Percentiles rank a stretch among this genome's conserved stretches.
Conservation (phyloP, 1,140 invertebrate genomes). For the Calephelis virginiensis region DNA sequence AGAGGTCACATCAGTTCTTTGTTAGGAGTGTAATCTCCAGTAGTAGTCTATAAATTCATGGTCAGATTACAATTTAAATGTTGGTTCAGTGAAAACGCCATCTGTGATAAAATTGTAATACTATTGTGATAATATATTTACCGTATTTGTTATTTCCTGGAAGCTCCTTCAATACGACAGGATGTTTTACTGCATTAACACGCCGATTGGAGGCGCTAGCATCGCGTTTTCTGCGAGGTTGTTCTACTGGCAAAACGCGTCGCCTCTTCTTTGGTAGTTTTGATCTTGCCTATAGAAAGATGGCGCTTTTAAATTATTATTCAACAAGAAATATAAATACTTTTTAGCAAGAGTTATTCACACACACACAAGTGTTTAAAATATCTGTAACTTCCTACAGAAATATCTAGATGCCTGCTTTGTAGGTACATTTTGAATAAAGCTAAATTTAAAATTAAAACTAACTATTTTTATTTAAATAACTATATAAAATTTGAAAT, state of each 20-base stretch:
- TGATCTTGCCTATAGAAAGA: constrained; percentile 86
- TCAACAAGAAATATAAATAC: neutral
- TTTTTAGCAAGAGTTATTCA: neutral
- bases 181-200: constrained; percentile 91
- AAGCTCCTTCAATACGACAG: constrained; percentile 83
- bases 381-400: too few relatives aligned
- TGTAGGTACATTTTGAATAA: too few relatives aligned
- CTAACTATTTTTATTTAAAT: too few relatives aligned
- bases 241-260: constrained; percentile 90
- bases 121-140: constrained; percentile 50
- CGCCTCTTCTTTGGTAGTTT: constrained; percentile 93
- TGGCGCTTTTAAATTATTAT: constrained; percentile 39
- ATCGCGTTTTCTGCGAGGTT: constrained; percentile 82
- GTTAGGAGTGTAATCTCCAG: too few relatives aligned
- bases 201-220: constrained; percentile 82
- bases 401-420: too few relatives aligned
- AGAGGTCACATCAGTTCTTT: too few relatives aligned
- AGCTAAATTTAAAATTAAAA: too few relatives aligned
- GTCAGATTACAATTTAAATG: neutral
- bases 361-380: too few relatives aligned
- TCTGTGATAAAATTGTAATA: constrained; percentile 19
- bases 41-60: neutral
- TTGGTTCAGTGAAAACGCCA: constrained; percentile 10
- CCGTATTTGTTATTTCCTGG: constrained; percentile 80
- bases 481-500: too few relatives aligned